A percentile compares a stretch with the other conserved stretches of the same genome.
These are phyloP conservation scores for Phoxinus dragarum DNA, from an alignment of 2,797 vertebrate genomes.

Conservation along the genomic window DNA sequence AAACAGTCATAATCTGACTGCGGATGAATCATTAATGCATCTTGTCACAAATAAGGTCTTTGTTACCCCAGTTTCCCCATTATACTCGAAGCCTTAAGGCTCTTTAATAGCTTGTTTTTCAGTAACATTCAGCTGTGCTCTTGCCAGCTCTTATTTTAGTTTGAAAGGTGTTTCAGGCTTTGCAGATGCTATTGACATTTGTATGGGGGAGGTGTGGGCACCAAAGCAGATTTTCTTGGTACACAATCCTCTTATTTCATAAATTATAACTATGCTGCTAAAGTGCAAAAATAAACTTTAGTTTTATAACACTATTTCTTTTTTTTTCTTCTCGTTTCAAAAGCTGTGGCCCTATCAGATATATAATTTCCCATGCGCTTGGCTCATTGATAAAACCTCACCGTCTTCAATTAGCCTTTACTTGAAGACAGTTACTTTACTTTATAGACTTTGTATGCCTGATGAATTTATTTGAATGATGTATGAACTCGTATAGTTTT, in stretches of 20 bases:
- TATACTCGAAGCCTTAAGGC: not conserved
- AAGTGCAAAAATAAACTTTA: not conserved
- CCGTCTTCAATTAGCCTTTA: not conserved
- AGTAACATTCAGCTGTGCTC: not conserved
- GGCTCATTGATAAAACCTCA: not conserved
- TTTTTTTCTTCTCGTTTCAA: not conserved
- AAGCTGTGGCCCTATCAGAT: not conserved
- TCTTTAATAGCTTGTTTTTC: slow-evolving; percentile 23
- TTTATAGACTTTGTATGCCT: not conserved
- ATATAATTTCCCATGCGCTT: not conserved
- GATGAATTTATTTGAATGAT: not conserved
- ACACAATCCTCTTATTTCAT: not conserved
- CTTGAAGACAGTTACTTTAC: not conserved
- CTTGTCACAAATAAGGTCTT: slow-evolving; percentile 13
- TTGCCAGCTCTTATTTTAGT: slow-evolving; percentile 20
- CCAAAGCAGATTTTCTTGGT: not conserved
- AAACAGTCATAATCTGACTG: slow-evolving; percentile 34
- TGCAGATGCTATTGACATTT: slow-evolving; percentile 20
- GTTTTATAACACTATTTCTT: not conserved
- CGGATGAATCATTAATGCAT: slow-evolving; percentile 36
- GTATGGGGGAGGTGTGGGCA: slow-evolving; percentile 20
- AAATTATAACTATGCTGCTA: not conserved
- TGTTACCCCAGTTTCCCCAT: slow-evolving; percentile 9
- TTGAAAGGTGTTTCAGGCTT: slow-evolving; percentile 19
- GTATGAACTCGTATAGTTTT: not conserved